phyloP scores from a whole-genome alignment of 2,888 invertebrate genomes.

The Ophioninae sp. region DNA sequence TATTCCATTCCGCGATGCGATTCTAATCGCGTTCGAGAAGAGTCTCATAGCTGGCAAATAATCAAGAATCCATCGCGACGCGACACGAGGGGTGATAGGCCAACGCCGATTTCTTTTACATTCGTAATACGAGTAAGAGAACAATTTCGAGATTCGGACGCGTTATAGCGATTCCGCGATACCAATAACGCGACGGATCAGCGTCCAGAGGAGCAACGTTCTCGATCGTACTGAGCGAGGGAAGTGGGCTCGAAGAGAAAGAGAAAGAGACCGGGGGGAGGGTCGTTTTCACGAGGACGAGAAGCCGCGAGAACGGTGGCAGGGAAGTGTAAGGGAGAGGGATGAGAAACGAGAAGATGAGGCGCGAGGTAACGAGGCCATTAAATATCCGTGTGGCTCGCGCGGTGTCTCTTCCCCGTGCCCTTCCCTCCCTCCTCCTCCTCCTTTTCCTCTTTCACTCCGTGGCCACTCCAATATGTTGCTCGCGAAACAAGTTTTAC shows the following conservation, averaged over 20 bases:
- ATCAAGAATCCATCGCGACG: neutral
- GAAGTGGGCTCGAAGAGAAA: no score
- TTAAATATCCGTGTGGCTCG: slow-evolving; percentile 61
- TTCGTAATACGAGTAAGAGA: neutral
- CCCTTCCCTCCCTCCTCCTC: neutral
- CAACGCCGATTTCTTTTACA: neutral
- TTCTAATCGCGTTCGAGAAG: neutral
- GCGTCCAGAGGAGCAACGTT: neutral
- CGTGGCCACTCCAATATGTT: slow-evolving; percentile 35
- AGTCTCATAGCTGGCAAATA: neutral
- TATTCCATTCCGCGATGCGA: no score
- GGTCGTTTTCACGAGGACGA: slow-evolving; percentile 3
- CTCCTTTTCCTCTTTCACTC: slow-evolving; percentile 7
- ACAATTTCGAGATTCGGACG: neutral
- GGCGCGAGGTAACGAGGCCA: slow-evolving; percentile 65
- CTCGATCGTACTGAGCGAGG: no score
- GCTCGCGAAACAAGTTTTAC: slow-evolving; percentile 63
- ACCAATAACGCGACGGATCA: slow-evolving; percentile 4
- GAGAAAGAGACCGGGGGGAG: no score
- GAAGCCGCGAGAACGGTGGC: slow-evolving; percentile 28
- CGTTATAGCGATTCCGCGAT: neutral
- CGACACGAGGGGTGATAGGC: neutral
- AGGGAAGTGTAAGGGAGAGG: neutral
- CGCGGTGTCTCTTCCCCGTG: slow-evolving; percentile 48
- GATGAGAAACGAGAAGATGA: slow-evolving; percentile 48